Base-by-base conservation (phyloP, 2,888 invertebrate species). In the Coleophora flavipennella region DNA sequence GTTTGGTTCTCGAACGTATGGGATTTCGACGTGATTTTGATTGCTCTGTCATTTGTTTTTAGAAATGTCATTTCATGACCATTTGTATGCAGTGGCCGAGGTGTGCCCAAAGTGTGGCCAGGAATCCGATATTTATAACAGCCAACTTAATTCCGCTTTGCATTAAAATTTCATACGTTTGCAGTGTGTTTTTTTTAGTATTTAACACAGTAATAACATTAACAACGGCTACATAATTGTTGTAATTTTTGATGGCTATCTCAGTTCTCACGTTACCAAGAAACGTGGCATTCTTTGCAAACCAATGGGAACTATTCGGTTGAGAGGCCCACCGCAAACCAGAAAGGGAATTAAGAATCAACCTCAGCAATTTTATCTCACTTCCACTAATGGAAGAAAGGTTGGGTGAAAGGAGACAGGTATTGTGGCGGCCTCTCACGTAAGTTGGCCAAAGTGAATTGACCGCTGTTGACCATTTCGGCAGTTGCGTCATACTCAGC, bases 381-480 rank as follows among this genome's bases (percentile, higher is more conserved):
- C 48, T 71, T 57, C 32, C 47, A 39, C 68, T 8, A 12, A 8
- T 11, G 38, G 39, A 33, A 43, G 43, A 45, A 39, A 52, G 45
- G 44, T 41, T 46, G 38, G 55, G 58, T 53, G 57, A 63, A 67
- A 64, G 53, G 55, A 58, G 67, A 68, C 51, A 60, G 62, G 44
- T 40, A 49, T 62, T 62, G 37, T 26, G 62, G 60, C 60, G 55
- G 57, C 56, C 62, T 60, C 56, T 59, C 62, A 57, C 64, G 71
- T 79, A 84, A 80, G 81, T 84, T 79, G 81, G 83, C 72, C 83
- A 83, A 79, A 83, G 83, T 67, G 83, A 83, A 83, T 81, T 83
- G 83, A 81, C 83, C 83, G 78, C 71, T 38, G 73, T 48, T 74
- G 80, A 77, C 79, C 78, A 79, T 78, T 80, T 80, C 63, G 72